These are phyloP conservation scores for Anastrepha obliqua DNA, from an alignment of 1,140 invertebrate genomes.

Conservation along the genomic window DNA sequence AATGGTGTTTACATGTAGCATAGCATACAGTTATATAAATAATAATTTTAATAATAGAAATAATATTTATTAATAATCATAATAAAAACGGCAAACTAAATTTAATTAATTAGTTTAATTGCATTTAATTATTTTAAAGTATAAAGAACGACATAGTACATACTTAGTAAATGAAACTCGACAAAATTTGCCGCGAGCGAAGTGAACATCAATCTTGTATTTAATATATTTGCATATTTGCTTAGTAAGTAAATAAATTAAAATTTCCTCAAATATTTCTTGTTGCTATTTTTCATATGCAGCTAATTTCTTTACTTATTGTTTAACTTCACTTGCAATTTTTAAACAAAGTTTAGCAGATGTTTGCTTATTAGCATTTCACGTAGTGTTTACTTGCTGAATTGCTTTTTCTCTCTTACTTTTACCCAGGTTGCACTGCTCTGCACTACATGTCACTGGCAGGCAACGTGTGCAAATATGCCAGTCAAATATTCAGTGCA, in stretches of 20 bases:
- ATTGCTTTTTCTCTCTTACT: not conserved
- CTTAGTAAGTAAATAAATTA: conserved; percentile 22
- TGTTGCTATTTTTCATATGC: not conserved
- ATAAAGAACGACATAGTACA: conserved; percentile 44
- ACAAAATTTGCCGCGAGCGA: conserved; percentile 32
- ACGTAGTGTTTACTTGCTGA: not conserved
- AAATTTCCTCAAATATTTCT: not conserved
- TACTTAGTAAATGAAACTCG: not conserved
- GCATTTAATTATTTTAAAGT: conserved; percentile 40
- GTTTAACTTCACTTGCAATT: not conserved
- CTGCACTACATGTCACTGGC: not conserved
- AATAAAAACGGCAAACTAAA: conserved; percentile 42
- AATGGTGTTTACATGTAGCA: conserved; percentile 41
- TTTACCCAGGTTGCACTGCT: not conserved
- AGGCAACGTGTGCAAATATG: not conserved
- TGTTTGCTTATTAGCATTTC: not conserved
- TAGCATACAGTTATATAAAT: conserved; percentile 47
- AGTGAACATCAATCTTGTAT: not conserved
- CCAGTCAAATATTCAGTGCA: not conserved
- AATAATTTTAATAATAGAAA: conserved; percentile 47
- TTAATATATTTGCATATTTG: conserved; percentile 22
- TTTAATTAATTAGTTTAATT: conserved; percentile 43
- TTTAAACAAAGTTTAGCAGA: not conserved
- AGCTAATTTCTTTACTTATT: not conserved
- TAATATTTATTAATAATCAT: conserved; percentile 40